Evolutionary conservation across 2,888 invertebrate species (phyloP), one percentile per base, ranked within the genome.

Genomic region (Callyntrura sp.): DNA sequence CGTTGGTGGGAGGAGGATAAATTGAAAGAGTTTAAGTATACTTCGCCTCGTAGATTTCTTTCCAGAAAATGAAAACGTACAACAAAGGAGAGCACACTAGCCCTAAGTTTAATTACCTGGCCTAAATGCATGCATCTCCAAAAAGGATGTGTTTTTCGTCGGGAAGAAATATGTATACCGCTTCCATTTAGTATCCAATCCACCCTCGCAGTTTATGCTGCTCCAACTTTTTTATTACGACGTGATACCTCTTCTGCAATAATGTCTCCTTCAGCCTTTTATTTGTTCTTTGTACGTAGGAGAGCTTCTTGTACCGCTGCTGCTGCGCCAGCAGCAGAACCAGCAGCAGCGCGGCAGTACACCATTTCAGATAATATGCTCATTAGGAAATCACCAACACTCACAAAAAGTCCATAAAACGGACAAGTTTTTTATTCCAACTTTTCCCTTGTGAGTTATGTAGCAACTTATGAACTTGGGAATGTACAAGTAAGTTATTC

Each of bases 361-460:
- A 83, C 65, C 85, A 85, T 76, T 85, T 76, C 48, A 62, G 76
- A 85, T 76, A 85, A 85, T 85, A 68, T 23, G 57, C 73, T 78
- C 76, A 85, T 85, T 78, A 62, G 65, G 55, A 62, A 78, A 79
- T 86, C 62, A 79, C 65, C 45, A 79, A 79, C 55, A 57, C 70
- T 81, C 62, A 43, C 43, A 23, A 62, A n/a, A 35, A 62, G 23
- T 81, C 20, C 60, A 79, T 60, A 62, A 81, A 81, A 8, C 43
- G 57, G 60, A 79, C 60, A 62, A 62, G 43, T 43, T 62, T 81
- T 68, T 68, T 62, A 43, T 8, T 8, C 62, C 43, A 48, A 78
- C 55, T 78, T 35, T 35, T 35, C 35, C 35, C n/a, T n/a, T 76
- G 25, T 25, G 35, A 35, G 45, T 73, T 76, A 14, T 76, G 51